These are phyloP conservation scores for Lasioglossum calceatum DNA, from an alignment of 2,888 invertebrate species.

Conservation along the genomic window DNA sequence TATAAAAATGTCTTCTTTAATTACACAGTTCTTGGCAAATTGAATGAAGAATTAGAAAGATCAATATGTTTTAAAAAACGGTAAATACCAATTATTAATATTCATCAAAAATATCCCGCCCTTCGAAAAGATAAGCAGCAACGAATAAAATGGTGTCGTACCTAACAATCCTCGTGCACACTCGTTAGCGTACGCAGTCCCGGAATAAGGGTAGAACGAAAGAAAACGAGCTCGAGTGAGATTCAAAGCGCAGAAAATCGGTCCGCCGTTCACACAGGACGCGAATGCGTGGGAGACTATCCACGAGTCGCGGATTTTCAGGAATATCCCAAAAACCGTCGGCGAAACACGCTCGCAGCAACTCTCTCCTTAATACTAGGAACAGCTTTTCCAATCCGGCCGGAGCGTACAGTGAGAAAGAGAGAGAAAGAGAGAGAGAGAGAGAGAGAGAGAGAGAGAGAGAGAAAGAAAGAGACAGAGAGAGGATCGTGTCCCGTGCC, in stretches of 20 bases:
- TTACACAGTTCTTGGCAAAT: too few relatives aligned
- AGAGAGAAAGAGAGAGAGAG: neutral
- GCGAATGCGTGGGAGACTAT: neutral
- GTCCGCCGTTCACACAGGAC: neutral
- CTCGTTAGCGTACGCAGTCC: neutral
- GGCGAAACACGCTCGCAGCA: slow-evolving; percentile 1
- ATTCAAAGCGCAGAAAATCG: neutral
- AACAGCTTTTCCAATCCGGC: slow-evolving; percentile 50
- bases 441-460: slow-evolving; percentile 19
- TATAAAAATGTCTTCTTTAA: too few relatives aligned
- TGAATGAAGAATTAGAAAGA: too few relatives aligned
- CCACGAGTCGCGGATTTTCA: slow-evolving; percentile 27
- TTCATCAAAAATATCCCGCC: too few relatives aligned
- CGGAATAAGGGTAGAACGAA: neutral
- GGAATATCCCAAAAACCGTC: neutral
- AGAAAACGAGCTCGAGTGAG: neutral
- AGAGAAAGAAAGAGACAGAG: neutral
- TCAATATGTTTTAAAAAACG: too few relatives aligned
- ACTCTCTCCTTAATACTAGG: slow-evolving; percentile 53
- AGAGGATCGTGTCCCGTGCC: slow-evolving; percentile 47
- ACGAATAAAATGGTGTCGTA: neutral
- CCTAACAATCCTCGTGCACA: neutral
- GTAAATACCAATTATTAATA: too few relatives aligned
- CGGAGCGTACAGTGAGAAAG: slow-evolving; percentile 2
- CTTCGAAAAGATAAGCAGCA: too few relatives aligned